Percentiles rank a stretch among this genome's conserved stretches.
phyloP scores from a whole-genome alignment of 2,888 invertebrate species.

The Liposcelis brunnea region DNA sequence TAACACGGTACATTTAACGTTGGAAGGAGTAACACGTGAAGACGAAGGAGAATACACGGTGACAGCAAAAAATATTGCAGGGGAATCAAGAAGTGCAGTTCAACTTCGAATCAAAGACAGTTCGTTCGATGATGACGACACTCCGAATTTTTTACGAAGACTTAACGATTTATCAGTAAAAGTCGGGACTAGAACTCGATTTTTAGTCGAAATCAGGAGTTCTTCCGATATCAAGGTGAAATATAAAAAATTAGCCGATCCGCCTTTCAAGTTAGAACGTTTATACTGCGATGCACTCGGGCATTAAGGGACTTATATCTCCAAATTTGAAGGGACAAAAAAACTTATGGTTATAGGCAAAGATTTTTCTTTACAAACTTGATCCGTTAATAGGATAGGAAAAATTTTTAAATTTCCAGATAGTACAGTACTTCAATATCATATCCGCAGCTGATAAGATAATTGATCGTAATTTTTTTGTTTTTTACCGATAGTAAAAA shows the following conservation, averaged over 20 bases:
- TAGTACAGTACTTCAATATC: no score
- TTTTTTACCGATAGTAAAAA: no score
- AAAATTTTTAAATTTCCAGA: no score
- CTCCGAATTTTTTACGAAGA: constrained; percentile 67
- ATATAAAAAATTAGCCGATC: no score
- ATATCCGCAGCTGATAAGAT: no score
- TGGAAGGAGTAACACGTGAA: constrained; percentile 37
- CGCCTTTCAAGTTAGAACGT: background rate
- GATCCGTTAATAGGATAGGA: no score
- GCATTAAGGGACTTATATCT: background rate
- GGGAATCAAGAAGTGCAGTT: constrained; percentile 33
- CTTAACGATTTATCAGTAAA: constrained; percentile 75
- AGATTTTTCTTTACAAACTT: no score
- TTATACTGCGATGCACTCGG: no score
- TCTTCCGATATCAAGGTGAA: constrained; percentile 60
- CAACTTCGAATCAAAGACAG: constrained; percentile 38
- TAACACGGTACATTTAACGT: constrained; percentile 33
- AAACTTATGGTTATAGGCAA: background rate
- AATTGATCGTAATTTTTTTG: no score
- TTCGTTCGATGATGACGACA: constrained; percentile 42
- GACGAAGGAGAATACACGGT: constrained; percentile 63
- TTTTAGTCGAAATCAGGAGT: constrained; percentile 69
- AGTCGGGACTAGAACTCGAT: constrained; percentile 72
- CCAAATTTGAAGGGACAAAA: no score
- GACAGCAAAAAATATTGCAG: constrained; percentile 41